A percentile compares a stretch with the other conserved stretches of the same genome.
phyloP scores from a whole-genome alignment of 2,797 vertebrate species.

The Triplophysa bombifrons region DNA sequence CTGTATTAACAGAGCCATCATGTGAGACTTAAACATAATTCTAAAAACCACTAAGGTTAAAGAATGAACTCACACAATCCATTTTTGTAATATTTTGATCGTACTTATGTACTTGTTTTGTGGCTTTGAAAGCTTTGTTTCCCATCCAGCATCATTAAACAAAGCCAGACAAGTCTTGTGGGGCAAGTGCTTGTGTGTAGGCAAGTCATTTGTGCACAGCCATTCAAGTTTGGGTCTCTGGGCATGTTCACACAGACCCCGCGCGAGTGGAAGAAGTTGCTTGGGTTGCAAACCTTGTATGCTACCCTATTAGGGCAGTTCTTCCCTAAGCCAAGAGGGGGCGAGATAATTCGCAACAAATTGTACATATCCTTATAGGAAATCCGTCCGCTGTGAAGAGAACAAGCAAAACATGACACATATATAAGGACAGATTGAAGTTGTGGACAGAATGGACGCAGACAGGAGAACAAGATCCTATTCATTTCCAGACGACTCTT shows the following conservation, averaged over 20 bases:
- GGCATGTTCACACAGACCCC: constrained; percentile 75
- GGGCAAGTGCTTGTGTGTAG: constrained; percentile 76
- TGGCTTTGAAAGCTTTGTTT: constrained; percentile 82
- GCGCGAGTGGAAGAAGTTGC: constrained; percentile 75
- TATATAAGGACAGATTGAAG: constrained; percentile 69
- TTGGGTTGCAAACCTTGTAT: constrained; percentile 95
- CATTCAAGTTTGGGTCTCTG: constrained; percentile 77
- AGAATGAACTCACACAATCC: neutral
- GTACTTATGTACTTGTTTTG: neutral
- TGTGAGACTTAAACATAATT: neutral
- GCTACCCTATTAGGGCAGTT: constrained; percentile 98
- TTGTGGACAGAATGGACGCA: constrained; percentile 63
- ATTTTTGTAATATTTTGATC: neutral
- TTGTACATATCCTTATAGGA: constrained; percentile 99
- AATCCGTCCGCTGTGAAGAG: constrained; percentile 90
- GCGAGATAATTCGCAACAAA: constrained; percentile 96
- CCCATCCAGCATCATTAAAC: constrained; percentile 73
- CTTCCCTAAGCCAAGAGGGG: constrained; percentile 97
- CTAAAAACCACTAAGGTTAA: neutral
- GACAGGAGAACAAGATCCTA: constrained; percentile 47
- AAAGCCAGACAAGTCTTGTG: constrained; percentile 83
- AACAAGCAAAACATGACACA: constrained; percentile 79
- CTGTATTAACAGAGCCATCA: neutral
- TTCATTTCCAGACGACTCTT: constrained; percentile 51
- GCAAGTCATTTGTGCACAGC: constrained; percentile 84